Conservation (phyloP, 2,888 invertebrate species). For the Strigamia transsilvanica region DNA sequence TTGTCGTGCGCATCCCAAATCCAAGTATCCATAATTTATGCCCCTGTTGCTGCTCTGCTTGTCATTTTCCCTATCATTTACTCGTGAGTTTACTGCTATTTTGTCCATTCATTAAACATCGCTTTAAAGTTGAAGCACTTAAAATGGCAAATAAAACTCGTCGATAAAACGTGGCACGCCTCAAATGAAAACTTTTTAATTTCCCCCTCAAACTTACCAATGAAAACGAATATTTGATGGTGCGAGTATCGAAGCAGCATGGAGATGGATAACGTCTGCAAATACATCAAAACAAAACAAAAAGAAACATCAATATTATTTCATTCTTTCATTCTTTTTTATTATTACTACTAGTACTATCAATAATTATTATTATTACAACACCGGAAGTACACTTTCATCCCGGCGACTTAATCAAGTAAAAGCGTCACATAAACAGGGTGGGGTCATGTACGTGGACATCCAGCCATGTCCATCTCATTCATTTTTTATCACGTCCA, state of each 20-base stretch:
- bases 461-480: conserved; percentile 34
- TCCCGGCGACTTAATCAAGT: background rate
- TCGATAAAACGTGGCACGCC: conserved; percentile 16
- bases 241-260: conserved; percentile 98
- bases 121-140: conserved; percentile 42
- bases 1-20: background rate
- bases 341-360: too few species aligned
- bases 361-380: background rate
- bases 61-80: conserved; percentile 40
- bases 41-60: conserved; percentile 7
- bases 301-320: conserved; percentile 52
- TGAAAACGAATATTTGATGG: conserved; percentile 99
- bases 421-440: conserved; percentile 37
- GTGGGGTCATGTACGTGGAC: conserved; percentile 5
- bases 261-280: conserved; percentile 97
- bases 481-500: conserved; percentile 23
- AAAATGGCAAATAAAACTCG: conserved; percentile 10
- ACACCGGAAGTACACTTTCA: background rate
- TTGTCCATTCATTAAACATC: conserved; percentile 43
- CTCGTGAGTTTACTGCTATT: conserved; percentile 19
- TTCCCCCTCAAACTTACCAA: conserved; percentile 77
- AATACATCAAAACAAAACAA: conserved; percentile 62
- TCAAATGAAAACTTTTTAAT: conserved; percentile 30
- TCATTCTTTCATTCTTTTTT: background rate
- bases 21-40: conserved; percentile 31